These are phyloP conservation scores for Ephialtes manifestator DNA, from an alignment of 2,888 invertebrate species.

Conservation along the genomic window DNA sequence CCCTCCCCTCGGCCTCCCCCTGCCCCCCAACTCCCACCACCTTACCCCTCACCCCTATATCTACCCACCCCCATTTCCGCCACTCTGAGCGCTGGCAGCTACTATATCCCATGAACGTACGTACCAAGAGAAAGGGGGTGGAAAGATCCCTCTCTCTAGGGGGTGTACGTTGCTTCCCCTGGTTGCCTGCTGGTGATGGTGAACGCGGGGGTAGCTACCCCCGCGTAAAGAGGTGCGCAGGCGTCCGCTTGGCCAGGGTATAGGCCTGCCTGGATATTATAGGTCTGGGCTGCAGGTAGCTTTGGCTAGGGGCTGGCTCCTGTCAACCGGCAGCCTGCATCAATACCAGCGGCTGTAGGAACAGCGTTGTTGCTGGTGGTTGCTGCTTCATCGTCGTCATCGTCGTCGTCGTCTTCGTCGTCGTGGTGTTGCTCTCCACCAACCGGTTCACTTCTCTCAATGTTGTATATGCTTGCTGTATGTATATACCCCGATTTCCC, in stretches of 20 bases:
- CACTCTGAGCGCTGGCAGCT: slow-evolving; percentile 75
- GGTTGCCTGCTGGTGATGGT: slow-evolving; percentile 37
- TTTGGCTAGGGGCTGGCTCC: slow-evolving; percentile 77
- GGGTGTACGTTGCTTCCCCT: slow-evolving; percentile 24
- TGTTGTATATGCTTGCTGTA: neutral
- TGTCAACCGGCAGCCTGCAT: slow-evolving; percentile 79
- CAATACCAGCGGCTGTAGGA: slow-evolving; percentile 72
- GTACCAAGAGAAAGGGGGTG: slow-evolving; percentile 23
- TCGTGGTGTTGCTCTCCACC: neutral
- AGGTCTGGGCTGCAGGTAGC: slow-evolving; percentile 83
- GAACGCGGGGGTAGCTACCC: slow-evolving; percentile 30
- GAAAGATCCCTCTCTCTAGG: slow-evolving; percentile 46
- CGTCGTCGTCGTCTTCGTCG: slow-evolving; percentile 20
- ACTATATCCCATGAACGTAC: slow-evolving; percentile 79
- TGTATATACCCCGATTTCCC: slow-evolving; percentile 75
- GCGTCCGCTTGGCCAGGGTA: slow-evolving; percentile 84
- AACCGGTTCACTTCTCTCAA: neutral
- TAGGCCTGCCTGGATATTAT: slow-evolving; percentile 80
- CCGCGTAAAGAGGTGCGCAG: slow-evolving; percentile 72
- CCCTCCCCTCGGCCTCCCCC: slow-evolving; percentile 6
- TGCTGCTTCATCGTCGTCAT: slow-evolving; percentile 5
- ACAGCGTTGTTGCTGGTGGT: no score
- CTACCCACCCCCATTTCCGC: slow-evolving; percentile 16
- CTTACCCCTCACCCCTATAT: slow-evolving; percentile 19
- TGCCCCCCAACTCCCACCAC: slow-evolving; percentile 48